These are phyloP conservation scores for Heliornis fulica DNA, from an alignment of 2,113 vertebrate genomes.

Conservation along the genomic window DNA sequence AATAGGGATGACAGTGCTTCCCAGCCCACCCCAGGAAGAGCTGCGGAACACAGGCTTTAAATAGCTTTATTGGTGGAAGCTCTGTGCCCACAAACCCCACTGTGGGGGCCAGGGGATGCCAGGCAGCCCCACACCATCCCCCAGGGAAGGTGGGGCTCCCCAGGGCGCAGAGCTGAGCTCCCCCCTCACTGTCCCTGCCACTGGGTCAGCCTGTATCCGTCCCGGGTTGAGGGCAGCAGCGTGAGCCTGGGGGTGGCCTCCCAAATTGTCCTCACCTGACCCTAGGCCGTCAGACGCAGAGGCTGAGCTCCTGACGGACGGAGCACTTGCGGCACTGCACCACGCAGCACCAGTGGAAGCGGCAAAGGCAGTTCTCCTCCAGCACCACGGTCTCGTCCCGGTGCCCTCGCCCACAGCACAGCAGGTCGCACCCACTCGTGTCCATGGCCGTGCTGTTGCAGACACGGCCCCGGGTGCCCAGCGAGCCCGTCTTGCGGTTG, in stretches of 20 bases:
- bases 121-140: neutral
- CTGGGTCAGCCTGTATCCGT: neutral
- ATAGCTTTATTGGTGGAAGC: conserved; percentile 66
- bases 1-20: neutral
- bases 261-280: neutral
- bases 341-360: conserved; percentile 98
- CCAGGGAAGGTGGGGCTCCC: neutral
- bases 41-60: neutral
- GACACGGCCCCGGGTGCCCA: conserved; percentile 88
- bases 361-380: conserved; percentile 96
- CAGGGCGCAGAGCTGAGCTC: neutral
- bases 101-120: fast-evolving
- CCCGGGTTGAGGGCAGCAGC: fast-evolving
- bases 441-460: conserved; percentile 96
- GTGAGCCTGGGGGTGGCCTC: neutral
- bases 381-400: conserved; percentile 88
- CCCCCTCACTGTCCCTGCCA: neutral
- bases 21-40: conserved; percentile 14
- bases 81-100: neutral
- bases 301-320: conserved; percentile 90
- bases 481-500: conserved; percentile 91
- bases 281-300: conserved; percentile 80
- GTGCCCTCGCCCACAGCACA: conserved; percentile 93
- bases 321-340: conserved; percentile 96
- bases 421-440: conserved; percentile 92